Percentiles rank a stretch among this genome's conserved stretches.
phyloP scores from a whole-genome alignment of 2,888 invertebrate species.

The Monoplex corrugatus region DNA sequence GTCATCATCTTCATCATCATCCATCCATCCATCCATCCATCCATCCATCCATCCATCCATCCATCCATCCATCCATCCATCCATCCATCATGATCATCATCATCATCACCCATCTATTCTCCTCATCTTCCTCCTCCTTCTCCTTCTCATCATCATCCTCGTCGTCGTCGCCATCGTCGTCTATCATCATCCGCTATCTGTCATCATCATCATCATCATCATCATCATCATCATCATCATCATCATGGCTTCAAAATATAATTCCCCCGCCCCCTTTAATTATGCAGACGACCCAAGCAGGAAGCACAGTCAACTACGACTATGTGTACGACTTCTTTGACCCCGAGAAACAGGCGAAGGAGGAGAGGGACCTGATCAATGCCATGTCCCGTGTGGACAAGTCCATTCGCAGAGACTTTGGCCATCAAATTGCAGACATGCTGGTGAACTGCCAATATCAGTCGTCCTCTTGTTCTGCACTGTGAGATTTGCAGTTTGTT shows the following conservation, averaged over 20 bases:
- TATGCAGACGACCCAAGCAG: background rate
- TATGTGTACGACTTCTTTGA: background rate
- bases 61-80: conserved; percentile 1
- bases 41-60: conserved; percentile 1
- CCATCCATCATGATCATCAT: no score
- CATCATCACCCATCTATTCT: no score
- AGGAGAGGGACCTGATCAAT: background rate
- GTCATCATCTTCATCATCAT: no score
- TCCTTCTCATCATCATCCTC: no score
- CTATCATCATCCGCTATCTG: background rate
- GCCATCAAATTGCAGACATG: conserved; percentile 1
- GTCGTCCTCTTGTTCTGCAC: background rate
- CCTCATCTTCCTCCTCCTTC: no score
- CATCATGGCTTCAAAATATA: background rate
- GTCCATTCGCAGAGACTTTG: background rate
- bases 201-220: background rate
- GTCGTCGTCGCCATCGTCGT: background rate
- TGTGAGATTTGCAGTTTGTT: background rate
- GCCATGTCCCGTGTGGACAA: background rate
- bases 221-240: background rate
- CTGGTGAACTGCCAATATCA: background rate
- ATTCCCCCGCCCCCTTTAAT: no score
- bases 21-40: background rate
- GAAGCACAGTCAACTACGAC: background rate
- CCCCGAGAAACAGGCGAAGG: background rate